phyloP scores from a whole-genome alignment of 2,113 vertebrate genomes.

The Paradoxurus hermaphroditus region DNA sequence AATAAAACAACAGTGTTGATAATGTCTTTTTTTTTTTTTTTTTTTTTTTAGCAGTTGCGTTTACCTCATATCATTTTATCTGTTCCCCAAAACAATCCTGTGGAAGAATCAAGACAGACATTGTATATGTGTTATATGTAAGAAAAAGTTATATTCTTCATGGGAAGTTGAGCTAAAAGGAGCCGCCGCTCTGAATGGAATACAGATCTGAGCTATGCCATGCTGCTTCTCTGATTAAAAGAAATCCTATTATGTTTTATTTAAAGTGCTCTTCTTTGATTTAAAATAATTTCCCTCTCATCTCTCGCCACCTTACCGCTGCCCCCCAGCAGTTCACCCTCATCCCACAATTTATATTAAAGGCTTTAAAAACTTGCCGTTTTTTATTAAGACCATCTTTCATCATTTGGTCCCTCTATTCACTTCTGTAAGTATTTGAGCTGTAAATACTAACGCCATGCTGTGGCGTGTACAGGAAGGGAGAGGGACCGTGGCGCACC shows the following conservation, averaged over 20 bases:
- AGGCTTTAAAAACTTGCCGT: constrained; percentile 69
- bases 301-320: constrained; percentile 70
- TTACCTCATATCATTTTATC: constrained; percentile 3
- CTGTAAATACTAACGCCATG: constrained; percentile 73
- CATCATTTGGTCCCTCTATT: constrained; percentile 66
- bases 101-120: background rate
- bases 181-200: constrained; percentile 40
- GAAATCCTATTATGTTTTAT: constrained; percentile 78
- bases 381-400: constrained; percentile 76
- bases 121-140: background rate
- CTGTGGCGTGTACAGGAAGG: constrained; percentile 27
- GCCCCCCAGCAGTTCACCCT: constrained; percentile 71
- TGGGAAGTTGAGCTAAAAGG: constrained; percentile 36
- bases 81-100: background rate
- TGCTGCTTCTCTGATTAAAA: constrained; percentile 74
- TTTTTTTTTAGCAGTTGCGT: background rate
- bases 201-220: constrained; percentile 59
- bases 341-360: constrained; percentile 64
- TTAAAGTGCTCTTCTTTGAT: constrained; percentile 77
- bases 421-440: constrained; percentile 73
- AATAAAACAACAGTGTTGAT: background rate
- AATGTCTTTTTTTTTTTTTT: background rate
- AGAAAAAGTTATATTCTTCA: constrained; percentile 45
- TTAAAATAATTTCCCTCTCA: constrained; percentile 78
- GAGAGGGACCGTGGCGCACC: background rate